phyloP scores from a whole-genome alignment of 2,888 invertebrate genomes.

The Stenotaenia linearis region DNA sequence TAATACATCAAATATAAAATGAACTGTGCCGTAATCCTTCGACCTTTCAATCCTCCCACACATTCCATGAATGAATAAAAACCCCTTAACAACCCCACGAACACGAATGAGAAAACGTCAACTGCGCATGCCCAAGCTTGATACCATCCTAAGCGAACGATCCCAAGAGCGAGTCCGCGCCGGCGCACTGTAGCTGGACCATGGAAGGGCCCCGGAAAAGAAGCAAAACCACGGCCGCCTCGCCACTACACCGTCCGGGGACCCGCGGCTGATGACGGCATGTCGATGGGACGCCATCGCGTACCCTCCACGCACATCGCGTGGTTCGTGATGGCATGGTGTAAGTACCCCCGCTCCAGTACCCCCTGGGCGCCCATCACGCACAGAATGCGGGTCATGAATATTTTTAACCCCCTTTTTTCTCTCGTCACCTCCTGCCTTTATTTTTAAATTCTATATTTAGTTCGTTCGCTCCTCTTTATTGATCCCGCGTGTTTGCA shows the following conservation, averaged over 20 bases:
- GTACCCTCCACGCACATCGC: slow-evolving; percentile 3
- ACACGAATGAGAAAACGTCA: neutral
- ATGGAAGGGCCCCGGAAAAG: slow-evolving; percentile 8
- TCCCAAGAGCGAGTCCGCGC: slow-evolving; percentile 1
- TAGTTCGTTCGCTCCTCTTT: neutral
- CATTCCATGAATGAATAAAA: neutral
- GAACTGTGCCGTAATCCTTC: neutral
- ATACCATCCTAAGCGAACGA: neutral
- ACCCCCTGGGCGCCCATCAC: neutral
- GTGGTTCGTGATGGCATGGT: slow-evolving; percentile 15
- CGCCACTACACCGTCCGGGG: slow-evolving; percentile 12
- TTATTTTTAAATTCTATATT: slow-evolving; percentile 19
- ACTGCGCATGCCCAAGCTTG: neutral
- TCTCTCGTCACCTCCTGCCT: neutral
- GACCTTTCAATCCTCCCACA: neutral
- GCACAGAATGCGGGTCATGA: neutral
- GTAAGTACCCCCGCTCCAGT: neutral
- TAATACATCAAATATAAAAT: neutral
- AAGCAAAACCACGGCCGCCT: neutral
- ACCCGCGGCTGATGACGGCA: slow-evolving; percentile 12
- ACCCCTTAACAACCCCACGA: neutral
- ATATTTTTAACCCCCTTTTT: neutral
- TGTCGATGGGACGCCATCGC: neutral
- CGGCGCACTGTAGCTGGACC: slow-evolving; percentile 8
- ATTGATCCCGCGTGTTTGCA: neutral